Evolutionary conservation across 2,797 vertebrate species (phyloP).

Genomic region (Bovichtus diacanthus): DNA sequence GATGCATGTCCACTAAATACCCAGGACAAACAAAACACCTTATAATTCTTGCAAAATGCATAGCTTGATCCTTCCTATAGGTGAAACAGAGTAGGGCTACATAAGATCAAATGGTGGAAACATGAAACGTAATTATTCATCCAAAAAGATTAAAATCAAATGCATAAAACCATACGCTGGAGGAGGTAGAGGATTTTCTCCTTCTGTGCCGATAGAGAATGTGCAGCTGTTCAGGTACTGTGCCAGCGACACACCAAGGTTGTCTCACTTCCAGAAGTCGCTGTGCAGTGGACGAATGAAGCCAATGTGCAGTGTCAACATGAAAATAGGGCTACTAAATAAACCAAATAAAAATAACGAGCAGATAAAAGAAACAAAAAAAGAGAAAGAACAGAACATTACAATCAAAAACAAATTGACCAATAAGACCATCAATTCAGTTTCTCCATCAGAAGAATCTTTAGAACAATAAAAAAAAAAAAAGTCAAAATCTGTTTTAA

Average conservation of each 20-base stretch:
- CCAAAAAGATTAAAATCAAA: conserved; percentile 42
- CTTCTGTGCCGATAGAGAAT: conserved; percentile 35
- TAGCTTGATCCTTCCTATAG: neutral
- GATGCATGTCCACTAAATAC: neutral
- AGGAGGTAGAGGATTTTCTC: conserved; percentile 47
- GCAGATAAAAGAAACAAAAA: no score
- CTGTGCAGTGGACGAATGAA: no score
- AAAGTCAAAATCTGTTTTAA: neutral
- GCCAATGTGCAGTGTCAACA: no score
- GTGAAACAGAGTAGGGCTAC: conserved; percentile 7
- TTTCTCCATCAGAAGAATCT: no score
- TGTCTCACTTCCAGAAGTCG: conserved; percentile 60
- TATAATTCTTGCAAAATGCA: neutral
- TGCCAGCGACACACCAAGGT: conserved; percentile 59
- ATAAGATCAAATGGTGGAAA: conserved; percentile 30
- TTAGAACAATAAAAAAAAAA: no score
- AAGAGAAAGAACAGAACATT: no score
- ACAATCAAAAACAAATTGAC: no score
- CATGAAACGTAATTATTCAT: conserved; percentile 33
- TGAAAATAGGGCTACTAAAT: no score
- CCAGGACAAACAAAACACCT: neutral
- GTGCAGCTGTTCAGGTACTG: conserved; percentile 65
- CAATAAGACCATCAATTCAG: no score
- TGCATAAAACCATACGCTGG: conserved; percentile 40
- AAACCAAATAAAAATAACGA: no score